Evolutionary conservation across 2,888 invertebrate species (phyloP).

Genomic region (Apamea epomidion): DNA sequence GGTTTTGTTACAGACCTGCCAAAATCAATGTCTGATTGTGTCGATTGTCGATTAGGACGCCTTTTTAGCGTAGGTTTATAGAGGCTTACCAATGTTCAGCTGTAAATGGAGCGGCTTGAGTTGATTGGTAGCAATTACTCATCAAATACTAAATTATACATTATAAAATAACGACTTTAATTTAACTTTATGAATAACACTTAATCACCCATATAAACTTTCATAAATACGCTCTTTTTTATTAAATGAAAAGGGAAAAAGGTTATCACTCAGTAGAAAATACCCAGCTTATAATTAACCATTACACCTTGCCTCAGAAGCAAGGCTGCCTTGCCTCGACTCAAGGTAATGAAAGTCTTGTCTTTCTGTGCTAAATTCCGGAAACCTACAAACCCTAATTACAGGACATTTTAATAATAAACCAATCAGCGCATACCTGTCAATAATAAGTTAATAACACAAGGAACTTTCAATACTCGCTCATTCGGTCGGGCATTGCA

Average conservation of each 20-base stretch:
- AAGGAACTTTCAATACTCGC: slow-evolving; percentile 50
- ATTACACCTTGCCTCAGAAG: neutral
- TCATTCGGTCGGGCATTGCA: slow-evolving; percentile 50
- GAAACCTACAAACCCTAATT: slow-evolving; percentile 18
- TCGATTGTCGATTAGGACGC: no score
- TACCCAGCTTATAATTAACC: neutral
- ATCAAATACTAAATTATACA: neutral
- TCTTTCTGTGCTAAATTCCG: neutral
- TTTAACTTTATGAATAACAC: neutral
- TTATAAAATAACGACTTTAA: slow-evolving; percentile 7
- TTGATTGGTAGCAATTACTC: neutral
- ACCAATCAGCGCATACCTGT: slow-evolving; percentile 53
- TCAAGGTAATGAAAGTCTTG: neutral
- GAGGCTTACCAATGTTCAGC: no score
- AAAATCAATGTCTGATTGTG: neutral
- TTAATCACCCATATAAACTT: neutral
- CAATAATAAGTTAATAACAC: slow-evolving; percentile 41
- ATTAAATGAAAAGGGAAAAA: neutral
- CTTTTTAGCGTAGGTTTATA: neutral
- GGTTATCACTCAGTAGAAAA: neutral
- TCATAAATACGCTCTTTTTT: neutral
- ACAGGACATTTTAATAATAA: slow-evolving; percentile 27
- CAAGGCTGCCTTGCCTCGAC: neutral
- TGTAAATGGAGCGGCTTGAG: neutral
- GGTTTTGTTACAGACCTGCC: neutral